A percentile compares a stretch with the other conserved stretches of the same genome.
Conservation (phyloP, 2,113 vertebrate species). For the Alethe diademata region DNA sequence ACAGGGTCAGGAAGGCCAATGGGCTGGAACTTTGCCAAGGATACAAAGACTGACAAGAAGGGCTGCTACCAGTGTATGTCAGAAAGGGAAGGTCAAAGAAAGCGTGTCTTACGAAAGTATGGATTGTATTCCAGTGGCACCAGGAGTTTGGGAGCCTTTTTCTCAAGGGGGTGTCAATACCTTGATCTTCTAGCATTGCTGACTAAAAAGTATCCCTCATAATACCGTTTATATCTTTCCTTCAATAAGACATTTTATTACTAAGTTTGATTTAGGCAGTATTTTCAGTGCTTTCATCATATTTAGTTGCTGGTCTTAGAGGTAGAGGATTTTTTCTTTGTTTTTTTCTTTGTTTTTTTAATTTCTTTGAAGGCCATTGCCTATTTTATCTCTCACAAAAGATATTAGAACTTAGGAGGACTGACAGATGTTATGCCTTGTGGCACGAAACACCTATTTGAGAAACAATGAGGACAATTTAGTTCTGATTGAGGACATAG, state of each 20-base stretch:
- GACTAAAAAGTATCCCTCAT: neutral
- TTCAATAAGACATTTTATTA: neutral
- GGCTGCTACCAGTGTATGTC: neutral
- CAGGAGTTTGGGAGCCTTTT: neutral
- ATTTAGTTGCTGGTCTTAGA: neutral
- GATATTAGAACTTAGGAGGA: neutral
- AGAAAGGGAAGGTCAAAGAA: neutral
- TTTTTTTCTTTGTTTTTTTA: neutral
- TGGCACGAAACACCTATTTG: neutral
- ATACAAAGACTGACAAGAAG: neutral
- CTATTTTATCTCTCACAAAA: neutral
- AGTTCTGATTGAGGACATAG: neutral
- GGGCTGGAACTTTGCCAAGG: neutral
- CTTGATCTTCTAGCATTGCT: neutral
- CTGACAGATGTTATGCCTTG: neutral
- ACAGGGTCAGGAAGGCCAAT: neutral
- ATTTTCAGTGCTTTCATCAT: neutral
- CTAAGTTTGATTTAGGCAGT: neutral
- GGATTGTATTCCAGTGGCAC: neutral
- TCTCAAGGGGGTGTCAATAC: neutral
- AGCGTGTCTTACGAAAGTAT: neutral
- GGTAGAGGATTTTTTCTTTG: neutral
- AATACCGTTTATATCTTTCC: neutral
- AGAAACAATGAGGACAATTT: neutral
- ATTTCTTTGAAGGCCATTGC: neutral